Evolutionary conservation across 2,888 invertebrate species (phyloP).

Genomic region (Anthrax anthrax): DNA sequence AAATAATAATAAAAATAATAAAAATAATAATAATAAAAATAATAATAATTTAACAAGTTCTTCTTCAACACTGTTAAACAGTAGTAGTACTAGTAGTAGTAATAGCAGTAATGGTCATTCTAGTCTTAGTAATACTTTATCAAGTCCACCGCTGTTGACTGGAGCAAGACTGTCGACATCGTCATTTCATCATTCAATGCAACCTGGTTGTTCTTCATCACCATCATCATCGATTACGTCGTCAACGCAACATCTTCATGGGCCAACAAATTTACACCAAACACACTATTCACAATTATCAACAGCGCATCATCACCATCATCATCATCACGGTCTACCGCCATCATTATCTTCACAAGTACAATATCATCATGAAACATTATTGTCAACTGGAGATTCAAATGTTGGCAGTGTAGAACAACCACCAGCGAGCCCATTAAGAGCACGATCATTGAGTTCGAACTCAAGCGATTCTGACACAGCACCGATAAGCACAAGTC

Average conservation of each 20-base stretch:
- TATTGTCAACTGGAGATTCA: constrained; percentile 10
- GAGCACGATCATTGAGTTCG: constrained; percentile 61
- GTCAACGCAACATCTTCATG: constrained; percentile 19
- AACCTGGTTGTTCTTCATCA: constrained; percentile 15
- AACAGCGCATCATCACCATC: constrained; percentile 18
- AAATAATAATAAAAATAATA: constrained; percentile 16
- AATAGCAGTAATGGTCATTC: constrained; percentile 25
- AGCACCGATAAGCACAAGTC: constrained; percentile 47
- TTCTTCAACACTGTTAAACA: constrained; percentile 17
- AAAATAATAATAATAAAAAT: constrained; percentile 17
- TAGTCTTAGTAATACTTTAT: constrained; percentile 30
- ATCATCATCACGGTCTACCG: constrained; percentile 12
- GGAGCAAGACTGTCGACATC: constrained; percentile 12
- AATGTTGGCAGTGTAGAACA: constrained; percentile 35
- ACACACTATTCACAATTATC: background rate
- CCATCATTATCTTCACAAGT: constrained; percentile 17
- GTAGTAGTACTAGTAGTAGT: constrained; percentile 21
- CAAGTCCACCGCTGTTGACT: constrained; percentile 16
- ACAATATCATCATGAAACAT: constrained; percentile 25
- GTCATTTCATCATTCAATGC: constrained; percentile 13
- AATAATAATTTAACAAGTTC: constrained; percentile 15
- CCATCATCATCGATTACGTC: constrained; percentile 16
- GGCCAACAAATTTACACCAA: background rate
- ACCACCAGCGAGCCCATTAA: constrained; percentile 47
- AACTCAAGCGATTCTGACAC: constrained; percentile 56